These are phyloP conservation scores for Agapostemon virescens DNA, from an alignment of 2,888 invertebrate species.

Conservation along the genomic window DNA sequence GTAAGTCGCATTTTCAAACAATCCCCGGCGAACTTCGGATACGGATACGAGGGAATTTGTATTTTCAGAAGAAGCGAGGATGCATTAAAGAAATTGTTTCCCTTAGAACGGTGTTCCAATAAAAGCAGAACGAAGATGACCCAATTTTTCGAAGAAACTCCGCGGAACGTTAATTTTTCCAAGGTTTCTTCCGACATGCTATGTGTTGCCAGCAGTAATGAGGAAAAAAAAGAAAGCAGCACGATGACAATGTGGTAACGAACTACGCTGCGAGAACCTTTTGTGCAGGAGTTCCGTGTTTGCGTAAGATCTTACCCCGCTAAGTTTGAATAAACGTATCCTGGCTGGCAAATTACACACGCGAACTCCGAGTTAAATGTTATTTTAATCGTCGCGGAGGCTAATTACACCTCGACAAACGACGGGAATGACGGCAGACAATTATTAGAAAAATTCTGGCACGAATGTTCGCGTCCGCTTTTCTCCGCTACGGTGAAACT, in stretches of 20 bases:
- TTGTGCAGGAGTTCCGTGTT: conserved; percentile 2
- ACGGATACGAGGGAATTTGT: background rate
- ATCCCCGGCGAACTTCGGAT: background rate
- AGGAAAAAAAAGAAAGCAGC: background rate
- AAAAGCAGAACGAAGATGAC: background rate
- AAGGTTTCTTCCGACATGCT: background rate
- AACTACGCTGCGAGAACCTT: background rate
- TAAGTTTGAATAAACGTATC: conserved; percentile 32
- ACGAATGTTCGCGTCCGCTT: background rate
- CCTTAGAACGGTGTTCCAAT: background rate
- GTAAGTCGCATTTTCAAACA: background rate
- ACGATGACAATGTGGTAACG: conserved; percentile 16
- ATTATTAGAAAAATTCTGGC: background rate
- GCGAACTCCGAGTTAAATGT: conserved; percentile 14
- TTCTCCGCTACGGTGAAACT: background rate
- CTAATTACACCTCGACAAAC: background rate
- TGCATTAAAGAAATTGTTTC: background rate
- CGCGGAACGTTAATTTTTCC: conserved; percentile 3
- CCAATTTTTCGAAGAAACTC: background rate
- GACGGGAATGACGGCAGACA: background rate
- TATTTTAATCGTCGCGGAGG: conserved; percentile 1
- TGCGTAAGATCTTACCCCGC: conserved; percentile 26
- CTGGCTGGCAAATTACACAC: conserved; percentile 21
- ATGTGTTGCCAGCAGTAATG: background rate
- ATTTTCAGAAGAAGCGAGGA: background rate